Conservation (phyloP, 2,888 invertebrate species). For the Colletes collaris region DNA sequence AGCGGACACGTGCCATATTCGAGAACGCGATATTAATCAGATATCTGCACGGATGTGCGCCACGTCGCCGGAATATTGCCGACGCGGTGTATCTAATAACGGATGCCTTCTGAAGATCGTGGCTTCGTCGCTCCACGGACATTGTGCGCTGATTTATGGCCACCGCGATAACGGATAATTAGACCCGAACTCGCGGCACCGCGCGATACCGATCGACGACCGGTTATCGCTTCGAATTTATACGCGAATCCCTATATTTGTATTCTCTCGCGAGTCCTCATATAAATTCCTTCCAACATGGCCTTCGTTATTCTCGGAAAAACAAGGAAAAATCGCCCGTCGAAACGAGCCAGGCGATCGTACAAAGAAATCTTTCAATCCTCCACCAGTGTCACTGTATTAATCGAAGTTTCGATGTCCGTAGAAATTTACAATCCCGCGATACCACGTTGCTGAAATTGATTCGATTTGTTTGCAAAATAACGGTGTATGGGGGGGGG, state of each 20-base stretch:
- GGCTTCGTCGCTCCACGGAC: slow-evolving; percentile 46
- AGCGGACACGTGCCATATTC: slow-evolving; percentile 58
- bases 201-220: slow-evolving; percentile 36
- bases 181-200: slow-evolving; percentile 35
- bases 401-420: no score
- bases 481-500: no score
- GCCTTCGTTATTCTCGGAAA: no score
- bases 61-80: slow-evolving; percentile 49
- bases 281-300: no score
- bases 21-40: slow-evolving; percentile 55
- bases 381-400: no score
- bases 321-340: no score
- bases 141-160: slow-evolving; percentile 47
- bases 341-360: no score
- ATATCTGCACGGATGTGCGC: slow-evolving; percentile 48
- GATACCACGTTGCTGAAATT: no score
- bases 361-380: no score
- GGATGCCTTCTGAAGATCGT: slow-evolving; percentile 54
- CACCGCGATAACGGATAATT: slow-evolving; percentile 53
- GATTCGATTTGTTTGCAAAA: no score
- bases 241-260: not conserved
- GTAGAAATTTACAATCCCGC: no score
- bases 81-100: slow-evolving; percentile 44
- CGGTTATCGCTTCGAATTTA: slow-evolving; percentile 29
- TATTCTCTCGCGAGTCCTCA: no score